Percentiles rank a stretch among this genome's conserved stretches.
Conservation (phyloP, 2,113 vertebrate species). For the Condylura cristata region DNA sequence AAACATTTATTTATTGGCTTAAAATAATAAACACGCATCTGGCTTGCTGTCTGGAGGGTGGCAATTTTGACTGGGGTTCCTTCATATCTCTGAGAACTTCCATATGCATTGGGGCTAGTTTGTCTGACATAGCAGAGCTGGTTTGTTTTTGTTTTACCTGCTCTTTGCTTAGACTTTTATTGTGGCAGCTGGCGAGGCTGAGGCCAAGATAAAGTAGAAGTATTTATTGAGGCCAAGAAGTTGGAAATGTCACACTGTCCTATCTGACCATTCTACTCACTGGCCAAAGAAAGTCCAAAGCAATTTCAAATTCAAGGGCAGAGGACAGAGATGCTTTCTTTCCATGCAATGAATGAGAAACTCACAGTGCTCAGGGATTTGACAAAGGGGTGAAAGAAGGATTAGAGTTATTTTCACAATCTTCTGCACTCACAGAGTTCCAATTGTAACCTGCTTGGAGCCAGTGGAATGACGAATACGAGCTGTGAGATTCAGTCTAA, state of each 20-base stretch:
- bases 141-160: neutral
- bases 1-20: neutral
- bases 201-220: neutral
- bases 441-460: conserved; percentile 18
- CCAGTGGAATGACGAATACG: neutral
- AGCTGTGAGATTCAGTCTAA: neutral
- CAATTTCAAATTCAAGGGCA: conserved; percentile 26
- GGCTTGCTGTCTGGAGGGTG: neutral
- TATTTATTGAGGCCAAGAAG: neutral
- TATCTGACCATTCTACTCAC: neutral
- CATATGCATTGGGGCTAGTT: neutral
- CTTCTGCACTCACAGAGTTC: conserved; percentile 22
- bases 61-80: neutral
- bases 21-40: neutral
- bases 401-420: conserved; percentile 18
- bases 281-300: neutral
- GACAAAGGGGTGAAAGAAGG: neutral
- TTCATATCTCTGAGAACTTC: neutral
- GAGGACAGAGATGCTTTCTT: neutral
- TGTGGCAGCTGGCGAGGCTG: neutral
- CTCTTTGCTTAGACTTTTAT: neutral
- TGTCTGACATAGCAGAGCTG: neutral
- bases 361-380: neutral
- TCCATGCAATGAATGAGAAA: neutral
- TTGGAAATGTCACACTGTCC: neutral